A percentile compares a stretch with the other conserved stretches of the same genome.
These are phyloP conservation scores for Pristionchus fissidentatus DNA, from an alignment of 2,888 invertebrate species.

Conservation along the genomic window DNA sequence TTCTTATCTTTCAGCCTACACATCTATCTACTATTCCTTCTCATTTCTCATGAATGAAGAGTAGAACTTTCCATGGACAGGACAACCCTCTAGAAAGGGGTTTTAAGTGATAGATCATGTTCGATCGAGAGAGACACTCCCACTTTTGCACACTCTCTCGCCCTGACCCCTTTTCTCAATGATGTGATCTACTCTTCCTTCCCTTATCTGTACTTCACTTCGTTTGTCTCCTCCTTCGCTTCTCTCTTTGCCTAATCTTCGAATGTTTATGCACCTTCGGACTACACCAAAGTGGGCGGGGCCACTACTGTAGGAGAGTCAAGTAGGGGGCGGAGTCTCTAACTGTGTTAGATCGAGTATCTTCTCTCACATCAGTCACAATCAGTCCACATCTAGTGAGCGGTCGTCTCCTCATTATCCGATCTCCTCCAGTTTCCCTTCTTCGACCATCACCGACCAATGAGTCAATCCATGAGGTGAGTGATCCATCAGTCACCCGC, in stretches of 20 bases:
- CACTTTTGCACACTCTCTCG: no score
- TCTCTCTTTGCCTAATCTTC: slow-evolving; percentile 41
- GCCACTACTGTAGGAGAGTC: slow-evolving; percentile 12
- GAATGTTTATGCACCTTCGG: slow-evolving; percentile 19
- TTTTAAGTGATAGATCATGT: no score
- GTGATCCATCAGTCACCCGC: not conserved
- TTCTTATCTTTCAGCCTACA: no score
- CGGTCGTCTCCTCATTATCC: not conserved
- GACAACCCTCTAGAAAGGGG: not conserved
- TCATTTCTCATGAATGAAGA: no score
- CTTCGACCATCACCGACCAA: not conserved
- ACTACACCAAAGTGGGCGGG: slow-evolving; percentile 9
- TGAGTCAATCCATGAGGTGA: no score
- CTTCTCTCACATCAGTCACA: no score
- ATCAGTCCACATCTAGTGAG: slow-evolving; percentile 37
- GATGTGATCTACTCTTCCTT: not conserved
- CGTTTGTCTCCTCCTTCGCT: slow-evolving; percentile 29
- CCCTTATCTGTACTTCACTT: slow-evolving; percentile 19
- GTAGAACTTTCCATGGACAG: not conserved
- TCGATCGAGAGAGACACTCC: no score
- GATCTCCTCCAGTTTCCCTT: not conserved
- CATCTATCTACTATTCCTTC: no score
- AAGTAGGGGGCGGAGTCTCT: not conserved
- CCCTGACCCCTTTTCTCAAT: not conserved
- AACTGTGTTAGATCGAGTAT: no score